Evolutionary conservation across 2,888 invertebrate species (phyloP), one percentile per base, ranked within the genome.

Genomic region (Volucella inflata): DNA sequence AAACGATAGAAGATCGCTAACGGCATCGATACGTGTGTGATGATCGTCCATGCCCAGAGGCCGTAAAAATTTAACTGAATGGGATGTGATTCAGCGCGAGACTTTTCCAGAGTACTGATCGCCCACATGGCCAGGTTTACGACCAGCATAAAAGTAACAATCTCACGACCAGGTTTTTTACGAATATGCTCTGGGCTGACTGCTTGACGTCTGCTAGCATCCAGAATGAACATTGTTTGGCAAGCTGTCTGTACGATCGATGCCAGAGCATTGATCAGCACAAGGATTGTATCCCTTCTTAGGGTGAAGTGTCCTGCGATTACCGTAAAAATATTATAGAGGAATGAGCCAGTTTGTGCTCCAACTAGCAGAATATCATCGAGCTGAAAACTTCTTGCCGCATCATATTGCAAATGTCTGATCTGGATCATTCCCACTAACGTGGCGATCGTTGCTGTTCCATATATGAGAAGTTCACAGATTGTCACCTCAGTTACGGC

Each of bases 81-180:
- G 9, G 98, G 98, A 91, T 98, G 97, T 8, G 97, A 97, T 90
- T 98, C 97, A 0, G 98, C 97, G 21, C 97, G 93, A 0, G 97
- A 97, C 89, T 98, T 98, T 91, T 98, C 98, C 89, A 98, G 93
- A 0, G 98, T 98, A 90, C 97, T 98, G 87, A 98, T 97, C 9
- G 97, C 97, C 97, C 97, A 97, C 97, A 97, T 97, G 17, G 98
- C 98, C 89, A 98, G 92, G 92, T 98, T 98, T 0, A 97, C 96
- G 21, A 98, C 96, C 83, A 97, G 92, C 72, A 98, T 94, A 90
- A 98, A 98, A 0, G 98, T 98, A 2, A 98, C 97, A 81, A 98
- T 96, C 92, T 98, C 98, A 11, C 98, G 93, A 9, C 98, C 98
- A 0, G 98, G 98, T 90, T 98, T 98, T 89, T 95, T 95, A 64